Conservation (phyloP, 1,140 invertebrate genomes). For the Drosophila parvula region DNA sequence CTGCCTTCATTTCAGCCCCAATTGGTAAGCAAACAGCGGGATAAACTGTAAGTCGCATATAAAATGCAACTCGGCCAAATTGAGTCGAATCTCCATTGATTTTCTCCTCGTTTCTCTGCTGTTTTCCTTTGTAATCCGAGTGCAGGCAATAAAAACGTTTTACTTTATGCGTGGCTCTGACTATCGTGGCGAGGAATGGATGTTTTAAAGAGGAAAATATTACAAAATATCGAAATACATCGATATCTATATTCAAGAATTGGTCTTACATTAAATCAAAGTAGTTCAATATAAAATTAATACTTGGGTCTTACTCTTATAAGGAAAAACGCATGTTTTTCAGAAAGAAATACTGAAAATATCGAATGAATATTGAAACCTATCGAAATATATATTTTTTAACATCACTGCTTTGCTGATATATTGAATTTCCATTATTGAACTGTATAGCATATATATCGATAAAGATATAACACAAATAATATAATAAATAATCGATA, state of each 20-base stretch:
- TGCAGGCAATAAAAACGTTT: slow-evolving; percentile 53
- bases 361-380: too few relatives aligned
- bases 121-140: slow-evolving; percentile 58
- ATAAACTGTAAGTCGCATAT: slow-evolving; percentile 38
- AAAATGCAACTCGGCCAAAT: slow-evolving; percentile 48
- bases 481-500: too few relatives aligned
- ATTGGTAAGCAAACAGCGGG: slow-evolving; percentile 39
- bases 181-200: not conserved
- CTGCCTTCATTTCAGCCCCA: slow-evolving; percentile 19
- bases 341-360: too few relatives aligned
- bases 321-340: too few relatives aligned
- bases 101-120: slow-evolving; percentile 2
- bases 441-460: too few relatives aligned
- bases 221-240: not conserved
- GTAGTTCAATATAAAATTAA: too few relatives aligned
- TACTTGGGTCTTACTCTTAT: too few relatives aligned
- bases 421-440: too few relatives aligned
- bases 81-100: slow-evolving; percentile 33
- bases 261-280: too few relatives aligned
- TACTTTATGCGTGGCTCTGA: slow-evolving; percentile 17
- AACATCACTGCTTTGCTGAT: too few relatives aligned
- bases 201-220: not conserved
- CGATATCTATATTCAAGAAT: not conserved
- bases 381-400: too few relatives aligned
- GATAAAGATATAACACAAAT: too few relatives aligned